A percentile compares a stretch with the other conserved stretches of the same genome.
Conservation (phyloP, 1,140 invertebrate species). For the Fopius arisanus region DNA sequence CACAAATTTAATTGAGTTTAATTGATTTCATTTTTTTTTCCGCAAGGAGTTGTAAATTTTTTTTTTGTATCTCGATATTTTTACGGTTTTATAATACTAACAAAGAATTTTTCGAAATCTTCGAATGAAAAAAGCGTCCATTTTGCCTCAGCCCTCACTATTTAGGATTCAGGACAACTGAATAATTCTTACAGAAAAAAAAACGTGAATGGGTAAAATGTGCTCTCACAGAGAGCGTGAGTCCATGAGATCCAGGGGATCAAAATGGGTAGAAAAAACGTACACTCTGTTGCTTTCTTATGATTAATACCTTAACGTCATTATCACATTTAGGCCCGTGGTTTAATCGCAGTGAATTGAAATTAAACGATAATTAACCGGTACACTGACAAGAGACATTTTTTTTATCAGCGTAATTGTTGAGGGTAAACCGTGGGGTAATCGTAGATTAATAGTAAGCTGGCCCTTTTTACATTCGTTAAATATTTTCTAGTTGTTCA, state of each 20-base stretch:
- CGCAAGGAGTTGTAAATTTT: too few relatives aligned
- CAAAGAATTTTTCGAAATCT: too few relatives aligned
- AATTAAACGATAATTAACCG: neutral
- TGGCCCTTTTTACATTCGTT: neutral
- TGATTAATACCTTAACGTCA: slow-evolving; percentile 5
- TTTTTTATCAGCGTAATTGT: neutral
- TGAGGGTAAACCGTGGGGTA: neutral
- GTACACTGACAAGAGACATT: too few relatives aligned
- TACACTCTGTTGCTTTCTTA: neutral
- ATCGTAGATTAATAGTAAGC: neutral
- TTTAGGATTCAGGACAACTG: too few relatives aligned
- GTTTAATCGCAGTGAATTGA: neutral
- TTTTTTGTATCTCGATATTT: too few relatives aligned
- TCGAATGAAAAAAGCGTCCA: too few relatives aligned
- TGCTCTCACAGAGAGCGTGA: slow-evolving; percentile 7
- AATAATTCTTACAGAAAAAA: neutral
- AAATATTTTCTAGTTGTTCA: neutral
- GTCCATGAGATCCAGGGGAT: neutral
- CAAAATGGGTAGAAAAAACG: neutral
- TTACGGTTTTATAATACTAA: too few relatives aligned
- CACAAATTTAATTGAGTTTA: too few relatives aligned
- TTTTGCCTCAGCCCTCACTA: too few relatives aligned
- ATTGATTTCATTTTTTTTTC: too few relatives aligned
- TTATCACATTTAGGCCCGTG: slow-evolving; percentile 10
- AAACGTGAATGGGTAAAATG: neutral